Evolutionary conservation across 1,140 invertebrate species (phyloP), one percentile per base, ranked within the genome.

Genomic region (Pemphigus obesinymphae): DNA sequence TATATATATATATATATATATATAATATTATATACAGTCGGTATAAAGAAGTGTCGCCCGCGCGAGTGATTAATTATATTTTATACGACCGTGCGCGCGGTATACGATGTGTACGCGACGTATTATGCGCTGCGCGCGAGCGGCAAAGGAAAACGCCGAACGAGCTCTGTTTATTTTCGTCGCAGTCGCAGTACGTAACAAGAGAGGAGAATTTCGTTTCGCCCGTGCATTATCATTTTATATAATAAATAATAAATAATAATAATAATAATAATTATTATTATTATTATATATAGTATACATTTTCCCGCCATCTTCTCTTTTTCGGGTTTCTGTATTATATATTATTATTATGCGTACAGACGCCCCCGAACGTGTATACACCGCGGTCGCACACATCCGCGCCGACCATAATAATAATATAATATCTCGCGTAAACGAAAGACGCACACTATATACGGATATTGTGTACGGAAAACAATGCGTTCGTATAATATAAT

Each of bases 1-100:
- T 58, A 29, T 58, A 58, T 23, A n/a, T n/a, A n/a, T n/a, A 8
- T 66, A n/a, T 66, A 37, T 66, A 37, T 37, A 66, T 29, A 58
- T 23, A 26, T 58, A 26, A 6, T 58, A 29, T 58, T n/a, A 58
- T 23, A 48, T 31, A 43, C 29, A 45, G 40, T 45, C 40, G 40
- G 50, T 58, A 58, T 61, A 61, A 80, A 80, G 76, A 80, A 80
- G 55, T 80, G 76, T 80, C 76, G 76, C 76, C 55, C 76, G 55
- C 31, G 45, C 20, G 37, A 80, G 37, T 80, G 76, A 80, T 80
- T 80, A 80, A 80, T 80, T 80, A 80, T n/a, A n/a, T n/a, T n/a
- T n/a, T n/a, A n/a, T n/a, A n/a, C n/a, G n/a, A n/a, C n/a, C n/a
- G n/a, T n/a, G n/a, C 34, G 23, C 37, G 31, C 15, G 17, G 17